phyloP scores from a whole-genome alignment of 2,888 invertebrate species.

The Cataglyphis cursor region DNA sequence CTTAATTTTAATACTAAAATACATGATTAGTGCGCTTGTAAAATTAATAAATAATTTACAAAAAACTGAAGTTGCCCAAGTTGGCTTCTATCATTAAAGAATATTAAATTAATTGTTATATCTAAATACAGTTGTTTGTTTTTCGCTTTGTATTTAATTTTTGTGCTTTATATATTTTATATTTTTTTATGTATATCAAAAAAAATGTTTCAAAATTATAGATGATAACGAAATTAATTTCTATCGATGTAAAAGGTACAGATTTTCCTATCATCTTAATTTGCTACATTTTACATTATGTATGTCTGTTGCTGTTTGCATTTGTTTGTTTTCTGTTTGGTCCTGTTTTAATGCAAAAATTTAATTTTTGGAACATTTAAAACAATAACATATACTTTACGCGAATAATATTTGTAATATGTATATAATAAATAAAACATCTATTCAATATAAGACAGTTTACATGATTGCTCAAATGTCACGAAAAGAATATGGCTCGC shows the following conservation, averaged over 20 bases:
- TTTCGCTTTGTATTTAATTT: not conserved
- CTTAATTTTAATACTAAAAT: not conserved
- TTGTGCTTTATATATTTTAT: not conserved
- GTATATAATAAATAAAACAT: not conserved
- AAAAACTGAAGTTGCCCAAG: not conserved
- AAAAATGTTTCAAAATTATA: not conserved
- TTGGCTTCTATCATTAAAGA: not conserved
- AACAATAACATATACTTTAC: not conserved
- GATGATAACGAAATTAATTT: not conserved
- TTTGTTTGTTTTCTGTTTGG: not conserved
- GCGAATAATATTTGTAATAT: not conserved
- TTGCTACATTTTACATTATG: not conserved
- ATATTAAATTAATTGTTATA: not conserved
- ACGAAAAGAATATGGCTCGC: slow-evolving; percentile 18
- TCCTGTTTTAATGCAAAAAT: not conserved
- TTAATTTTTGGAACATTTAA: not conserved
- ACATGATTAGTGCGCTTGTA: not conserved
- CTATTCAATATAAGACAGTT: not conserved
- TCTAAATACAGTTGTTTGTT: not conserved
- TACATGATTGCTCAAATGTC: slow-evolving; percentile 21
- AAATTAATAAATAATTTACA: not conserved
- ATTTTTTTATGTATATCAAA: not conserved
- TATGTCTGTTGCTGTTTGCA: not conserved
- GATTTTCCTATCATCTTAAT: not conserved
- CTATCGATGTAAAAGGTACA: not conserved